Base-by-base conservation (phyloP, 2,888 invertebrate species). In the Quadriops clusia region DNA sequence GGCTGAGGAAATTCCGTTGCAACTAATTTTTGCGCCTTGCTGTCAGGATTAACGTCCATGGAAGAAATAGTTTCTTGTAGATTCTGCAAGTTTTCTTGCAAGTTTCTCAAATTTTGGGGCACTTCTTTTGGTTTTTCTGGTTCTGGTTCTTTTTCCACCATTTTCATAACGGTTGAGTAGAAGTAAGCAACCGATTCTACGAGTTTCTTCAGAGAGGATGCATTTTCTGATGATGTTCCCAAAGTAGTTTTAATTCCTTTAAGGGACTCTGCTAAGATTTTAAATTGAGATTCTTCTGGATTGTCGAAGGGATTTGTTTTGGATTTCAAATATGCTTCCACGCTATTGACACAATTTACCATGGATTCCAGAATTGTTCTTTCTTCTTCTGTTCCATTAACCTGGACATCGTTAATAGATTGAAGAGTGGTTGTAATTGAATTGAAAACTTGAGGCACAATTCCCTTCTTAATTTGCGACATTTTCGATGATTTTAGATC, bases 171-270 rank as follows among this genome's bases (percentile, higher is more conserved):
- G 51, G 55, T 38, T 23, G 42, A 31, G 31, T 46, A 27, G 49
- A 60, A 32, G 48, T 59, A 26, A 53, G 58, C 47, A 45, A 55
- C 31, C 41, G 57, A 34, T 49, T 49, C 26, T 50, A 51, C 33
- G 50, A 57, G n/a, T 49, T 53, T 33, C 47, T 56, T 17, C 46
- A 44, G 36, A 47, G 52, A 40, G 23, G 34, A 16, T 12, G 38
- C 30, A 13, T 37, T 36, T 22, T 37, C 16, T 15, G 30, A 12
- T 5, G 40, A 32, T 24, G 38, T 39, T 14, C 37, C 38, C 5
- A 38, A 18, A 10, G 27, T 18, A 7, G 15, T 24, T 18, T 35
- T 27, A 5, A 41, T 31, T 33, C 38, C 33, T 28, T 28, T 34
- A 7, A 43, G 17, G 20, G 30, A 21, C 10, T 23, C 21, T 6